These are phyloP conservation scores for Drosophila anomalipes DNA, from an alignment of 2,888 invertebrate species.

Conservation along the genomic window DNA sequence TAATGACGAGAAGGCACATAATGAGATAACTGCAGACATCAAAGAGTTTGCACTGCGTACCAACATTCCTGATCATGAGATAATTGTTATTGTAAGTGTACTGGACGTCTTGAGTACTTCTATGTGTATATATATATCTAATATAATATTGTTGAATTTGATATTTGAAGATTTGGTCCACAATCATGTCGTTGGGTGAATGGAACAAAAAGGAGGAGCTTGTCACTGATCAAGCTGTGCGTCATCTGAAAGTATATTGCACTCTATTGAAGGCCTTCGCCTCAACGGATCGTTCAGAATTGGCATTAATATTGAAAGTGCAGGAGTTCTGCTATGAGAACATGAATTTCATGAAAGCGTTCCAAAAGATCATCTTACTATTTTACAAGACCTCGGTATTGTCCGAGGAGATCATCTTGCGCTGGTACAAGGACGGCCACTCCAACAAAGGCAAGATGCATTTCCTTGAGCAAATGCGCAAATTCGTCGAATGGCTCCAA, in stretches of 20 bases:
- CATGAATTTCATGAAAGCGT: slow-evolving; percentile 99
- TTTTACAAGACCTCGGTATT: slow-evolving; percentile 98
- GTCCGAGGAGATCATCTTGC: slow-evolving; percentile 97
- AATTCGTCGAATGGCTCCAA: slow-evolving; percentile 98
- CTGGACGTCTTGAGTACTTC: neutral
- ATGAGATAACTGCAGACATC: slow-evolving; percentile 94
- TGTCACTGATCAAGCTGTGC: slow-evolving; percentile 97
- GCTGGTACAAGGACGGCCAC: slow-evolving; percentile 98
- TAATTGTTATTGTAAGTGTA: slow-evolving; percentile 91
- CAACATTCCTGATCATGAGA: slow-evolving; percentile 95
- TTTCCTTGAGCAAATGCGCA: slow-evolving; percentile 99
- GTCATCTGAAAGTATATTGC: slow-evolving; percentile 94
- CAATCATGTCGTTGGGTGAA: slow-evolving; percentile 97
- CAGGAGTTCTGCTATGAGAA: slow-evolving; percentile 99
- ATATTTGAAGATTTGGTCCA: slow-evolving; percentile 92
- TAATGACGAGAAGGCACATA: slow-evolving; percentile 93
- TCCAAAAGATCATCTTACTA: slow-evolving; percentile 98
- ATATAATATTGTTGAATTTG: neutral
- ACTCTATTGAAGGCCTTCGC: slow-evolving; percentile 95
- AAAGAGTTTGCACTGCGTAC: slow-evolving; percentile 94
- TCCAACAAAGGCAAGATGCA: slow-evolving; percentile 98
- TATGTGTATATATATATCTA: neutral
- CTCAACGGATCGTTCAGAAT: slow-evolving; percentile 93
- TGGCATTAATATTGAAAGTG: slow-evolving; percentile 95
- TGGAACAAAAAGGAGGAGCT: slow-evolving; percentile 99